A percentile compares a stretch with the other conserved stretches of the same genome.
Evolutionary conservation across 2,888 invertebrate species (phyloP).

Genomic region (Gandaritis pyraliata): DNA sequence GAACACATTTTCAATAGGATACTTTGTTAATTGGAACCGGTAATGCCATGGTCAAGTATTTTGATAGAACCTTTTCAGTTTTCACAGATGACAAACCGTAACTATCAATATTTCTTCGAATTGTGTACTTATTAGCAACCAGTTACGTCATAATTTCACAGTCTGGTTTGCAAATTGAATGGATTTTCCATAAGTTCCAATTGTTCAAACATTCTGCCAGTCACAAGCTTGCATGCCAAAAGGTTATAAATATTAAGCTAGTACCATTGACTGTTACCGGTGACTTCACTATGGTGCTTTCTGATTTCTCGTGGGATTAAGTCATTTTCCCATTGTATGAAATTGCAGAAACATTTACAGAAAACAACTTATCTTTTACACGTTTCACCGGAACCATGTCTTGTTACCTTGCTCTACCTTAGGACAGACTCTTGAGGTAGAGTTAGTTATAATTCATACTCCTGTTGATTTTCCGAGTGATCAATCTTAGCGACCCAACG

Average conservation of each 20-base stretch:
- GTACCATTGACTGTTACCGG: background rate
- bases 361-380: no score
- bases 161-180: slow-evolving; percentile 11
- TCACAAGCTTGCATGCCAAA: background rate
- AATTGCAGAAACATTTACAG: no score
- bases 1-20: no score
- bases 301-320: background rate
- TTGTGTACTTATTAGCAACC: slow-evolving; percentile 18
- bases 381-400: no score
- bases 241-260: background rate
- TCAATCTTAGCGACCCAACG: no score
- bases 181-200: slow-evolving; percentile 9
- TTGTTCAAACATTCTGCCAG: slow-evolving; percentile 9
- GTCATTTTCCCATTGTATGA: background rate
- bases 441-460: no score
- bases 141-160: slow-evolving; percentile 1
- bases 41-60: background rate
- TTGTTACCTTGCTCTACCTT: no score
- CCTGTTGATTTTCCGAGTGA: no score
- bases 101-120: slow-evolving; percentile 5
- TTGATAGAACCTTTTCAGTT: slow-evolving; percentile 7
- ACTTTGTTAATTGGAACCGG: background rate
- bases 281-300: background rate
- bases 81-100: slow-evolving; percentile 18
- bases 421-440: no score